Conservation (phyloP, 2,797 vertebrate species). For the Pagetopsis macropterus region DNA sequence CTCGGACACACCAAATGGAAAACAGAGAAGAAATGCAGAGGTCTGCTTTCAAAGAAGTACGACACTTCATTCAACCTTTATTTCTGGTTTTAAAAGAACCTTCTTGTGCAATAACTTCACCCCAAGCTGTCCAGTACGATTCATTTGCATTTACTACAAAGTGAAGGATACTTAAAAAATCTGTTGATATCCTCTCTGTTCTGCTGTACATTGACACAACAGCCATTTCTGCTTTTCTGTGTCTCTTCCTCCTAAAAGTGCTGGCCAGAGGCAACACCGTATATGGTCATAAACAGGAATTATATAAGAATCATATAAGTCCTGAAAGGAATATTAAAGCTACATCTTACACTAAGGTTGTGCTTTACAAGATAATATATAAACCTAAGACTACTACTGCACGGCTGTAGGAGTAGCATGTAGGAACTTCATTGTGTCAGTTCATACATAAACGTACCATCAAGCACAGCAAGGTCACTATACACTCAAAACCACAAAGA, state of each 20-base stretch:
- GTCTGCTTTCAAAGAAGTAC: neutral
- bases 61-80: neutral
- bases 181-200: neutral
- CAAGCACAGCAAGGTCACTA: slow-evolving; percentile 44
- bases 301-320: neutral
- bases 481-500: slow-evolving; percentile 22
- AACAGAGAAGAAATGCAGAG: neutral
- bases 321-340: neutral
- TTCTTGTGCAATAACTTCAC: neutral
- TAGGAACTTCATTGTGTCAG: slow-evolving; percentile 17
- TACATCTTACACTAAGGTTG: neutral
- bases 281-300: slow-evolving; percentile 19
- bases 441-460: slow-evolving; percentile 57
- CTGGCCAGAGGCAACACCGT: slow-evolving; percentile 7
- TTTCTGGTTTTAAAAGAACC: slow-evolving; percentile 11
- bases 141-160: slow-evolving; percentile 57
- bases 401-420: slow-evolving; percentile 1
- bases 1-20: neutral
- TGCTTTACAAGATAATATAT: neutral
- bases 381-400: neutral
- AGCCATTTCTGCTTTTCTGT: slow-evolving; percentile 53
- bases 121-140: neutral
- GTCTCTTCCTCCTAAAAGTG: slow-evolving; percentile 47
- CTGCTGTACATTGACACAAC: slow-evolving; percentile 3
- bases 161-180: slow-evolving; percentile 1